These are phyloP conservation scores for Hesperia comma DNA, from an alignment of 2,888 invertebrate species.

Conservation along the genomic window DNA sequence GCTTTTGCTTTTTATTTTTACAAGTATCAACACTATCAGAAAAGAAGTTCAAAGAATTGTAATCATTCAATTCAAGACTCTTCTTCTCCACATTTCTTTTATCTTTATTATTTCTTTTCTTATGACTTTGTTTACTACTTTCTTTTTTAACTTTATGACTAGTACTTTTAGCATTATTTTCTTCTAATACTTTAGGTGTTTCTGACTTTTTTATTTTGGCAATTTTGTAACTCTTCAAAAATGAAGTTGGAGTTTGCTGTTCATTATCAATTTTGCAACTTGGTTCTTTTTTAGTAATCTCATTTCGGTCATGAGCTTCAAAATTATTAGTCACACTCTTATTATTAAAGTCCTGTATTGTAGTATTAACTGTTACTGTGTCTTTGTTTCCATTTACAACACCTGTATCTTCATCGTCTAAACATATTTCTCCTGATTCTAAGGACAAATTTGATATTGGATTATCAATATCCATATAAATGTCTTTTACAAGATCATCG, in stretches of 20 bases:
- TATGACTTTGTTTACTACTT: not conserved
- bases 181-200: slow-evolving; percentile 4
- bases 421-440: slow-evolving; percentile 56
- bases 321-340: slow-evolving; percentile 22
- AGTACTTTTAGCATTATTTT: not conserved
- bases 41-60: not conserved
- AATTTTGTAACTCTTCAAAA: slow-evolving; percentile 47
- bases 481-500: slow-evolving; percentile 51
- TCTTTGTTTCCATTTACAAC: not conserved
- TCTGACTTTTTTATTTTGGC: slow-evolving; percentile 47
- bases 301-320: slow-evolving; percentile 1
- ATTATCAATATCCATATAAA: slow-evolving; percentile 57
- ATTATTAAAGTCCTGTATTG: slow-evolving; percentile 14
- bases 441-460: slow-evolving; percentile 49
- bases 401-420: slow-evolving; percentile 36
- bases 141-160: slow-evolving; percentile 7
- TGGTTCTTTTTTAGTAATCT: slow-evolving; percentile 23
- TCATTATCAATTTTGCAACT: slow-evolving; percentile 21
- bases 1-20: not conserved
- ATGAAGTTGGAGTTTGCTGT: slow-evolving; percentile 1
- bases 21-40: not conserved
- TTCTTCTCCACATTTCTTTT: not conserved
- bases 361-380: not conserved
- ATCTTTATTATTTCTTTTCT: not conserved
- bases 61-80: not conserved